Percentiles rank a stretch among this genome's conserved stretches.
phyloP scores from a whole-genome alignment of 2,888 invertebrate genomes.

The Agrilus mali region DNA sequence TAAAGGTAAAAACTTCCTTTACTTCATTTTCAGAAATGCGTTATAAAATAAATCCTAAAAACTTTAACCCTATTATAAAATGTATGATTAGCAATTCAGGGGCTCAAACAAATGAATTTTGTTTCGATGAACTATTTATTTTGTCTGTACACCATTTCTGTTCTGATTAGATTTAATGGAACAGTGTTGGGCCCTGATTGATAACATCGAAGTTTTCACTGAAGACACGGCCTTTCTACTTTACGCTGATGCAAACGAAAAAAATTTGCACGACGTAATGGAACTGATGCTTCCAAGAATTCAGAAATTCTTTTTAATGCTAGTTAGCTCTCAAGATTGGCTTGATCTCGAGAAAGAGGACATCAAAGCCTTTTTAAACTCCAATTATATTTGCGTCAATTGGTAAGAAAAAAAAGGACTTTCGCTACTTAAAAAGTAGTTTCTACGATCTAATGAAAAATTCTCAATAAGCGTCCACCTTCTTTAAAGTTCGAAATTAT shows the following conservation, averaged over 20 bases:
- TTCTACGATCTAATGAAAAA: neutral
- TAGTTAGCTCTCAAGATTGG: conserved; percentile 66
- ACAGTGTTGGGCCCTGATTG: conserved; percentile 67
- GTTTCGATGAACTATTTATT: no score
- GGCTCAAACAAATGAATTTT: no score
- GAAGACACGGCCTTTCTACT: conserved; percentile 65
- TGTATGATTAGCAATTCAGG: no score
- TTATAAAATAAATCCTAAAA: no score
- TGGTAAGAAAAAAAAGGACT: conserved; percentile 35
- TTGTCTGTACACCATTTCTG: neutral
- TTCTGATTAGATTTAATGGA: conserved; percentile 48
- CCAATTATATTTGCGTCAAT: conserved; percentile 63
- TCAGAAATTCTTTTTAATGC: conserved; percentile 60
- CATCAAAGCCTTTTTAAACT: conserved; percentile 51
- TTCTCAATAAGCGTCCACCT: neutral
- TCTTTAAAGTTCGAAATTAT: neutral
- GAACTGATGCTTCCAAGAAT: conserved; percentile 63
- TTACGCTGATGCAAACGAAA: conserved; percentile 39
- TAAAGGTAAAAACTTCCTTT: conserved; percentile 38
- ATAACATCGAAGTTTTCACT: conserved; percentile 52
- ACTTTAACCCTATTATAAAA: no score
- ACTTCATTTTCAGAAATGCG: no score
- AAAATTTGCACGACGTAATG: conserved; percentile 46
- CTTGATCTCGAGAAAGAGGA: conserved; percentile 52
- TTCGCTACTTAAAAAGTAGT: neutral